Evolutionary conservation across 2,113 vertebrate species (phyloP), one percentile per base, ranked within the genome.

Genomic region (Riparia riparia): DNA sequence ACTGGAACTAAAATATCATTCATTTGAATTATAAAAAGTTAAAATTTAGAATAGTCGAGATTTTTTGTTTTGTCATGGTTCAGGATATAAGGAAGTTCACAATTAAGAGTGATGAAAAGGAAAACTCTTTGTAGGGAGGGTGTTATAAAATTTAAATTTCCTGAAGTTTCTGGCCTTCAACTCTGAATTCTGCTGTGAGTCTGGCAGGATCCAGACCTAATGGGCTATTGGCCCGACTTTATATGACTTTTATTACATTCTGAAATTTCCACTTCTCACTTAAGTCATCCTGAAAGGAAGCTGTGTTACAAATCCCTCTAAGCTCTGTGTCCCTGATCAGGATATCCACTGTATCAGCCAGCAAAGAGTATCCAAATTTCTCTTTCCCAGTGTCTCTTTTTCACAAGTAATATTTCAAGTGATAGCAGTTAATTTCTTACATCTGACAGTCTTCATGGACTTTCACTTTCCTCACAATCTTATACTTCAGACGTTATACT

Each of bases 401-500:
- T 71, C 61, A 66, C 49, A 76, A 93, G 51, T 47, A 81, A 86
- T 65, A 82, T 47, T 84, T 91, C 58, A 79, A 85, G 53, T 31
- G n/a, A 93, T 92, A 93, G 92, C 41, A 76, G 94, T 95, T 95
- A 94, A 96, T 96, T 96, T 96, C 87, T 95, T 94, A 91, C 96
- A 84, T 76, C 84, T 97, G 93, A 95, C 95, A 96, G 81, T 90
- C 86, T 95, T 95, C 82, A 82, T 91, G 91, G 95, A 68, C 78
- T 91, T 97, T 96, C 82, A 81, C 93, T 92, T 96, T 86, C 78
- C 50, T 34, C 58, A 56, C 64, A 95, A 78, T 97, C 93, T 97
- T 94, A 92, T 92, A 96, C 82, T 86, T 96, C 95, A 97, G 93
- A 96, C 90, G 98, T 97, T 96, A 95, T 95, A 96, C 86, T 90